Conservation (phyloP, 2,113 vertebrate species). For the Pluvianellus socialis region DNA sequence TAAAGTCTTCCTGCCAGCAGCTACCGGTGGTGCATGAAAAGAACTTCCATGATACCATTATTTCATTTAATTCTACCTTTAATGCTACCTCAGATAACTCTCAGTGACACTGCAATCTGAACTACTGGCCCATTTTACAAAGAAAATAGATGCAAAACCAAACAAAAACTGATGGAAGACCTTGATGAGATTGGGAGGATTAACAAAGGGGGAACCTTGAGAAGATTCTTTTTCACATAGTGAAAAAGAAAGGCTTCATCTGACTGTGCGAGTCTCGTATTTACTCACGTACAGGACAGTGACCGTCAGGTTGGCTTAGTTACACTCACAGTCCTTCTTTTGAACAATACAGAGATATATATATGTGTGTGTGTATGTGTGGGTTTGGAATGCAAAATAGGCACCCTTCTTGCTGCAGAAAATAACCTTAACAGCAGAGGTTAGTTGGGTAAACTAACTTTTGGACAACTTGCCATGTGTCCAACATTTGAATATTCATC, state of each 20-base stretch:
- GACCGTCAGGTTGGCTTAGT: neutral
- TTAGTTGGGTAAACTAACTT: neutral
- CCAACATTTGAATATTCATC: neutral
- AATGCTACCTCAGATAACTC: neutral
- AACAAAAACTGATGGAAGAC: neutral
- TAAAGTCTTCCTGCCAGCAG: neutral
- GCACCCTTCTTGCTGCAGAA: neutral
- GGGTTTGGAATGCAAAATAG: neutral
- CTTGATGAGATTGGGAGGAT: neutral
- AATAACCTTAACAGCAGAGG: neutral
- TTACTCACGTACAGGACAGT: neutral
- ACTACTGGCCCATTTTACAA: neutral
- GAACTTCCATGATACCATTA: neutral
- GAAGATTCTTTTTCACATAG: neutral
- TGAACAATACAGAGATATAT: rapidly evolving
- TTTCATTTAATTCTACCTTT: neutral
- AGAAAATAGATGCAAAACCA: neutral
- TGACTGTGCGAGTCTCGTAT: neutral
- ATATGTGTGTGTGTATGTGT: rapidly evolving
- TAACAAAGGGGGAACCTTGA: neutral
- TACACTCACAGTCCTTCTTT: neutral
- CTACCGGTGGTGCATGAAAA: neutral
- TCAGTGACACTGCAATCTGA: neutral
- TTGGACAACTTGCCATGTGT: neutral
- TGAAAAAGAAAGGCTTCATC: neutral